These are phyloP conservation scores for Penaeus vannamei DNA, from an alignment of 1,140 invertebrate genomes.

Conservation along the genomic window DNA sequence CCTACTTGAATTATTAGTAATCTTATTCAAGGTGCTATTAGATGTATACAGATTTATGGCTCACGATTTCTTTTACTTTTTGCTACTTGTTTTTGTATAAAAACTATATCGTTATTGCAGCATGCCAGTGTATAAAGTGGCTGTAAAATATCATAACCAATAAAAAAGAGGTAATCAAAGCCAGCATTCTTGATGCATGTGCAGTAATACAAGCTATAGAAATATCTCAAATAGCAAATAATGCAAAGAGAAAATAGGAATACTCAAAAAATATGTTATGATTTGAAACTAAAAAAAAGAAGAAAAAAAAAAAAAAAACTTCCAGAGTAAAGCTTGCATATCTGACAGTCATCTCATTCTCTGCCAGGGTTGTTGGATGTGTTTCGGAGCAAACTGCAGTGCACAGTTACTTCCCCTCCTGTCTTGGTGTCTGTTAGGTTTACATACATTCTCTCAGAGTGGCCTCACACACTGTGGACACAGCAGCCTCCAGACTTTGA, in stretches of 20 bases:
- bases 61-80: too few relatives aligned
- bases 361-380: constrained; percentile 80
- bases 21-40: background rate
- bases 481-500: constrained; percentile 83
- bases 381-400: constrained; percentile 84
- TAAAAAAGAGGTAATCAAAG: too few relatives aligned
- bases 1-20: background rate
- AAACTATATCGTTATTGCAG: too few relatives aligned
- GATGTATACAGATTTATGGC: too few relatives aligned
- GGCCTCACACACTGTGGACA: constrained; percentile 76
- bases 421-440: constrained; percentile 85
- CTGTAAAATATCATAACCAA: too few relatives aligned
- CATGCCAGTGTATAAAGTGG: too few relatives aligned
- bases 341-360: background rate
- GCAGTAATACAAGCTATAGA: too few relatives aligned
- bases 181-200: too few relatives aligned
- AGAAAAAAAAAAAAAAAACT: background rate
- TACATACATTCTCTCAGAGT: constrained; percentile 83
- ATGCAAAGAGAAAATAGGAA: too few relatives aligned
- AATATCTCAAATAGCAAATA: too few relatives aligned
- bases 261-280: background rate
- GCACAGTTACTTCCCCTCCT: constrained; percentile 75
- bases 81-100: too few relatives aligned
- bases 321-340: background rate
- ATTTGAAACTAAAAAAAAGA: background rate